phyloP scores from a whole-genome alignment of 1,140 invertebrate genomes.

The Aphidius gifuensis region DNA sequence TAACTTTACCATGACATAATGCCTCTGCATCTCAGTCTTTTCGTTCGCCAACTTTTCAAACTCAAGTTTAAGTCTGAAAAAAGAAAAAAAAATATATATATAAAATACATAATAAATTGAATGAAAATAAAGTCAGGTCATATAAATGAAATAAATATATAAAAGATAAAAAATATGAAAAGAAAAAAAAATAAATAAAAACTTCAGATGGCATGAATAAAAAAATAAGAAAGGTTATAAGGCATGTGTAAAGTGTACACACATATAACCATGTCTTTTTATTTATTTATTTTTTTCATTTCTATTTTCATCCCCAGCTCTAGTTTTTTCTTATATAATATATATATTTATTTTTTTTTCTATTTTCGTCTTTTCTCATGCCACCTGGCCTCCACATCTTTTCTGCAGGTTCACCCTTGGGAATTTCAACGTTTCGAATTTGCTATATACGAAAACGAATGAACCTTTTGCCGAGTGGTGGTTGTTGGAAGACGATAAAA shows the following conservation, averaged over 20 bases:
- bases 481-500: no score
- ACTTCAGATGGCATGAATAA: no score
- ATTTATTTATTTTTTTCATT: no score
- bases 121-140: neutral
- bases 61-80: conserved; percentile 76
- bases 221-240: no score
- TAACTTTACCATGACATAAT: conserved; percentile 90
- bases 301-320: no score
- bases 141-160: conserved; percentile 23
- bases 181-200: neutral
- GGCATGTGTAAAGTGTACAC: no score
- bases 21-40: conserved; percentile 96
- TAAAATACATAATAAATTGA: conserved; percentile 20
- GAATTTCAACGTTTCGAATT: conserved; percentile 39
- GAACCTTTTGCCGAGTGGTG: no score
- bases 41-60: conserved; percentile 92
- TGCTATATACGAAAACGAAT: neutral
- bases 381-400: neutral
- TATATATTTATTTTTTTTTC: conserved; percentile 7
- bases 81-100: conserved; percentile 35
- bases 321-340: neutral
- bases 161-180: neutral
- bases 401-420: conserved; percentile 20
- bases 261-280: no score
- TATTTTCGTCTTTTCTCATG: neutral